These are phyloP conservation scores for Phania funesta DNA, from an alignment of 2,888 invertebrate genomes.

Conservation along the genomic window DNA sequence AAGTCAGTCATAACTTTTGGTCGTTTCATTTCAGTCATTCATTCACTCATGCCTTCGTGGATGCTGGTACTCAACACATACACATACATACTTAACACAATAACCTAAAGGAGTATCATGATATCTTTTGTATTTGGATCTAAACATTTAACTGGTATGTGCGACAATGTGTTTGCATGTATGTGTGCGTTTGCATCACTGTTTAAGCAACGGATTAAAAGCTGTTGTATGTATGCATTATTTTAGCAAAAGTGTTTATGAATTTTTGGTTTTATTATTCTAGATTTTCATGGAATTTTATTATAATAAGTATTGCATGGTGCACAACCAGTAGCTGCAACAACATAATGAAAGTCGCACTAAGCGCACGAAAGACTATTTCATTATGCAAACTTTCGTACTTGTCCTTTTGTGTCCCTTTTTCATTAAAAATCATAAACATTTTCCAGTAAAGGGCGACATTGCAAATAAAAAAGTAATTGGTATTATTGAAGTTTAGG, in stretches of 20 bases:
- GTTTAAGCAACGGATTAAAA: conserved; percentile 56
- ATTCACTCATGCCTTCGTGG: conserved; percentile 16
- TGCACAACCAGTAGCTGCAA: conserved; percentile 14
- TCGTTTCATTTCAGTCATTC: conserved; percentile 49
- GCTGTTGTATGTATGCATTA: conserved; percentile 55
- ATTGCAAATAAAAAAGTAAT: conserved; percentile 12
- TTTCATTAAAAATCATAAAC: conserved; percentile 50
- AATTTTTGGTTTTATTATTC: conserved; percentile 57
- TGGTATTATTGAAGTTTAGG: conserved; percentile 59
- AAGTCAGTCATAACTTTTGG: conserved; percentile 63
- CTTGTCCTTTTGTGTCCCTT: conserved; percentile 26
- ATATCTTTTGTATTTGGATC: conserved; percentile 17
- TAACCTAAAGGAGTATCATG: neutral
- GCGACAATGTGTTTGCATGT: neutral
- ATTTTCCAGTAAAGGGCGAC: conserved; percentile 42
- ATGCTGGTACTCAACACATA: conserved; percentile 13
- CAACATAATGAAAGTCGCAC: conserved; percentile 19
- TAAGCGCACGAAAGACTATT: conserved; percentile 47
- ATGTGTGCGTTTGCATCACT: neutral
- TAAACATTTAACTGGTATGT: neutral
- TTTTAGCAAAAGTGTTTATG: conserved; percentile 58
- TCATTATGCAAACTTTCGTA: conserved; percentile 50
- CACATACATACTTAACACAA: conserved; percentile 5
- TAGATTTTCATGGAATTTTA: conserved; percentile 56
- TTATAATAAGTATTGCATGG: conserved; percentile 49